Conservation (phyloP, 2,113 vertebrate genomes). For the Phyllostomus discolor region DNA sequence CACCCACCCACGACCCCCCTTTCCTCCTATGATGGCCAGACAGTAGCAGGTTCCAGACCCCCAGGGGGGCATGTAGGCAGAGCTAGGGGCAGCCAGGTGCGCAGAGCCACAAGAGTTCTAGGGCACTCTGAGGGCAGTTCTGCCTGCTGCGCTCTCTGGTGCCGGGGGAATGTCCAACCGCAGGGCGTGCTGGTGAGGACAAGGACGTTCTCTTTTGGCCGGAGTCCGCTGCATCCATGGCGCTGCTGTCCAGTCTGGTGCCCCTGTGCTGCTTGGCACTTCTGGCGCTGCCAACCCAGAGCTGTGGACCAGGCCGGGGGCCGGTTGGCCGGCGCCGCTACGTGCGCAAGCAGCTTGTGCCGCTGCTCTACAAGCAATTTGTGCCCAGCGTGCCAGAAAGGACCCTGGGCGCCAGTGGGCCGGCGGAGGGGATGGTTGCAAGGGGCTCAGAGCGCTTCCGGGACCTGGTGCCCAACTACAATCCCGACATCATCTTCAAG, state of each 20-base stretch:
- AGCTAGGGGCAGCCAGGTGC: conserved; percentile 48
- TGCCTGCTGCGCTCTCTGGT: conserved; percentile 31
- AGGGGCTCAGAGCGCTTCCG: conserved; percentile 80
- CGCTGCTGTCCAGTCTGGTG: conserved; percentile 73
- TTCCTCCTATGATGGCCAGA: conserved; percentile 46
- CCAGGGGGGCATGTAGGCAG: conserved; percentile 47
- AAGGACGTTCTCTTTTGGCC: conserved; percentile 33
- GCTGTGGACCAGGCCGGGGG: conserved; percentile 90
- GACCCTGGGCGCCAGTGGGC: conserved; percentile 84
- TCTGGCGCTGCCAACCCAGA: conserved; percentile 85
- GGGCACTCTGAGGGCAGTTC: conserved; percentile 9
- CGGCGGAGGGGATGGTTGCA: conserved; percentile 80
- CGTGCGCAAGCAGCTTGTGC: conserved; percentile 78
- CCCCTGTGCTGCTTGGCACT: conserved; percentile 83
- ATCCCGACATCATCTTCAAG: conserved; percentile 84
- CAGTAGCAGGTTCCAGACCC: conserved; percentile 45
- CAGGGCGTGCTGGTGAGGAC: conserved; percentile 44
- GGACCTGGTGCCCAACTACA: conserved; percentile 83
- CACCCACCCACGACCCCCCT: conserved; percentile 63
- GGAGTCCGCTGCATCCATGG: conserved; percentile 46
- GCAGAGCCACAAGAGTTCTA: background rate
- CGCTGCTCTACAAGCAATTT: conserved; percentile 83
- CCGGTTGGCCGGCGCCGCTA: conserved; percentile 80
- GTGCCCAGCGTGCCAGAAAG: conserved; percentile 83
- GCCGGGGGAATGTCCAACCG: conserved; percentile 67